phyloP scores from a whole-genome alignment of 1,140 invertebrate genomes.

The Paramacrobiotus metropolitanus region DNA sequence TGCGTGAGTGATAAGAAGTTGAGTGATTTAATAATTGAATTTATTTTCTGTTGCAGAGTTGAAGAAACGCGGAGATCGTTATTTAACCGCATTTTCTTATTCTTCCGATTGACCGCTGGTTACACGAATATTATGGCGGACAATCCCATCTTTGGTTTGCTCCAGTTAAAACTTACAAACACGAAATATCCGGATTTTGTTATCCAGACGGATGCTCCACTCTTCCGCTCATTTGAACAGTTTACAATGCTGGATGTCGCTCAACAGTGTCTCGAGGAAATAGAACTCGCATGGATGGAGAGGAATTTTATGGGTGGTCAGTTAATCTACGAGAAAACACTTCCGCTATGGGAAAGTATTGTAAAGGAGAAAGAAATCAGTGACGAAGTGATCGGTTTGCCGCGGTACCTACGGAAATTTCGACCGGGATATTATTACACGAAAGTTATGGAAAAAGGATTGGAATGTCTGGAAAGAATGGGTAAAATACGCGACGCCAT shows the following conservation, averaged over 20 bases:
- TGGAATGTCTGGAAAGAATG: slow-evolving; percentile 26
- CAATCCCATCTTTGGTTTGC: neutral
- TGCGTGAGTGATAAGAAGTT: too few relatives aligned
- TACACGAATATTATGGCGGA: neutral
- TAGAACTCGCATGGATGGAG: neutral
- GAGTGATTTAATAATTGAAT: too few relatives aligned
- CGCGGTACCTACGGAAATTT: slow-evolving; percentile 24
- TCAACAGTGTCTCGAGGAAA: neutral
- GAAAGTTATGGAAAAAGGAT: slow-evolving; percentile 22
- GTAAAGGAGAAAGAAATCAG: neutral
- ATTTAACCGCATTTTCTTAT: neutral
- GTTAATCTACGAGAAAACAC: neutral
- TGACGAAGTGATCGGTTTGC: slow-evolving; percentile 15
- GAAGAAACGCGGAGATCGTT: neutral
- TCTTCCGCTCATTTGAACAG: neutral
- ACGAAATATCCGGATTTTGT: neutral
- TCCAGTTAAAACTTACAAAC: neutral
- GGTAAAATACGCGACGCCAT: slow-evolving; percentile 26
- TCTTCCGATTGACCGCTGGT: neutral
- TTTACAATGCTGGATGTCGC: neutral
- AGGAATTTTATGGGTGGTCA: neutral
- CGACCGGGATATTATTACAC: slow-evolving; percentile 25
- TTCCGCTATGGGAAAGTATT: neutral
- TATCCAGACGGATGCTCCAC: neutral
- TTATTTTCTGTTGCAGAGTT: neutral